These are phyloP conservation scores for Synanthedon myopaeformis DNA, from an alignment of 2,888 invertebrate genomes.

Conservation along the genomic window DNA sequence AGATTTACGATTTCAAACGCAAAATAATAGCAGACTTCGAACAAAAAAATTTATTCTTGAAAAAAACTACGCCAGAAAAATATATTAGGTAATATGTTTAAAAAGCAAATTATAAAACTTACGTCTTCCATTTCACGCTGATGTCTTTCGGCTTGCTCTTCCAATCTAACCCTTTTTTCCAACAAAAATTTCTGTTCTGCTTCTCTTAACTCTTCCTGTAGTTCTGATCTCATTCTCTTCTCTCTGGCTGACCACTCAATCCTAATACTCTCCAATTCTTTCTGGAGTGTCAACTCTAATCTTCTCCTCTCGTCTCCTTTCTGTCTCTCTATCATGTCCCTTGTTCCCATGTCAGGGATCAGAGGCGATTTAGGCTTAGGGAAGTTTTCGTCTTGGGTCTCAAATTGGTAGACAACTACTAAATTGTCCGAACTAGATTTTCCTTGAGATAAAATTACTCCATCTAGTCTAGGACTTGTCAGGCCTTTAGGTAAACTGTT, in stretches of 20 bases:
- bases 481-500: conserved; percentile 38
- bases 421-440: conserved; percentile 53
- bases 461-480: conserved; percentile 50
- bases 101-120: conserved; percentile 7
- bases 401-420: conserved; percentile 60
- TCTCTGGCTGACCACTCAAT: conserved; percentile 70
- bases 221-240: conserved; percentile 65
- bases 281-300: conserved; percentile 51
- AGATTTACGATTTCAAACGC: neutral
- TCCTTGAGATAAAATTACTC: conserved; percentile 58
- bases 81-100: neutral
- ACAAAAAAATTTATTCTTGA: too few species aligned
- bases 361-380: conserved; percentile 44
- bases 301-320: conserved; percentile 53
- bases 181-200: conserved; percentile 54
- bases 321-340: conserved; percentile 53
- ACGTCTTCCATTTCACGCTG: conserved; percentile 58
- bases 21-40: too few species aligned
- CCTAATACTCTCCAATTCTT: conserved; percentile 65
- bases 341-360: conserved; percentile 46
- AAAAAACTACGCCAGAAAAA: neutral
- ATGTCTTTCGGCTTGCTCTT: conserved; percentile 56
- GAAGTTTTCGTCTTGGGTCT: conserved; percentile 38
- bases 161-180: conserved; percentile 50
- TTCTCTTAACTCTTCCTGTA: conserved; percentile 63